phyloP scores from a whole-genome alignment of 1,140 invertebrate genomes.

The Branchinecta lindahli region DNA sequence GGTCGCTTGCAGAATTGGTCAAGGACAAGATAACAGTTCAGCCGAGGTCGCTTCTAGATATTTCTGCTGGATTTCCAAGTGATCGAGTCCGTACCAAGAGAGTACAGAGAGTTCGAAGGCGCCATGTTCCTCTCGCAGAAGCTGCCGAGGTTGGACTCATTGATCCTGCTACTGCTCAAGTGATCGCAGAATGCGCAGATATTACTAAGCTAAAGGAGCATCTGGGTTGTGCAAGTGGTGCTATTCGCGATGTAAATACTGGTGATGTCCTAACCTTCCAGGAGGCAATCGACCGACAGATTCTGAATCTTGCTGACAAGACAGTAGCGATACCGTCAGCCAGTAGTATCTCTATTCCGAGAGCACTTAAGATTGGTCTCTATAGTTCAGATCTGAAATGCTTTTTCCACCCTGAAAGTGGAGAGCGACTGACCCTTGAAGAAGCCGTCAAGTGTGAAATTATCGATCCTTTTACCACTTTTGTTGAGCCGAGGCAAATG shows the following conservation, averaged over 20 bases:
- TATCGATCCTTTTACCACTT: constrained; percentile 53
- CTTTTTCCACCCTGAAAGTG: constrained; percentile 80
- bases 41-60: constrained; percentile 47
- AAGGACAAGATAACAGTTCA: constrained; percentile 42
- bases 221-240: constrained; percentile 55
- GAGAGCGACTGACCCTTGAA: constrained; percentile 48
- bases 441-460: constrained; percentile 76
- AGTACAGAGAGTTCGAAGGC: constrained; percentile 47
- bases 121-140: constrained; percentile 43
- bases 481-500: constrained; percentile 40
- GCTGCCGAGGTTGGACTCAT: constrained; percentile 59
- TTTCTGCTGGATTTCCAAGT: constrained; percentile 36
- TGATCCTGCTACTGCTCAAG: constrained; percentile 50
- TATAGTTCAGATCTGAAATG: constrained; percentile 56
- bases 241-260: constrained; percentile 62
- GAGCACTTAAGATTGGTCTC: constrained; percentile 63
- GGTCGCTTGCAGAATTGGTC: constrained; percentile 40
- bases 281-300: constrained; percentile 65
- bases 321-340: constrained; percentile 62
- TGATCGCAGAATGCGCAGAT: constrained; percentile 42
- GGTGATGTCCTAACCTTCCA: constrained; percentile 60
- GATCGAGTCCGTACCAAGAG: neutral
- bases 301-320: constrained; percentile 60
- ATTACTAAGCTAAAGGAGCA: constrained; percentile 59
- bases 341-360: constrained; percentile 59